Percentiles rank a stretch among this genome's conserved stretches.
phyloP scores from a whole-genome alignment of 2,888 invertebrate genomes.

The Ectemnius cavifrons region DNA sequence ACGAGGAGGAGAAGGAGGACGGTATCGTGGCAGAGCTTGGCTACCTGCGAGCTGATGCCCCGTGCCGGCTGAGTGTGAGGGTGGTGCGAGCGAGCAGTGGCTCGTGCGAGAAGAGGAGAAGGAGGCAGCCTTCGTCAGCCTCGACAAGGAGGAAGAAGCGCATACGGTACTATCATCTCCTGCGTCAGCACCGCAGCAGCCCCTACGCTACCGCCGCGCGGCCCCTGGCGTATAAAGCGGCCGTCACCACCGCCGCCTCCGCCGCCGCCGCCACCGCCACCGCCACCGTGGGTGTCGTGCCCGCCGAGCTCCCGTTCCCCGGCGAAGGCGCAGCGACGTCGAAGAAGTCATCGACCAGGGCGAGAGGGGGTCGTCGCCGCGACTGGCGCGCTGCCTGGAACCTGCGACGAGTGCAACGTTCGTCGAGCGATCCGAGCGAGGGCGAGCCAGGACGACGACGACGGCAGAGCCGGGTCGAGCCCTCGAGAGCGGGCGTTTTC shows the following conservation, averaged over 20 bases:
- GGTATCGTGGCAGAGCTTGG: conserved; percentile 24
- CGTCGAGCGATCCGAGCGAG: conserved; percentile 11
- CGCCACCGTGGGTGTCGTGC: neutral
- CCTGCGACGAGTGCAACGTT: conserved; percentile 28
- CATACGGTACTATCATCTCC: conserved; percentile 21
- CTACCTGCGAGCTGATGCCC: conserved; percentile 34
- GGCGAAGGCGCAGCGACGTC: conserved; percentile 10
- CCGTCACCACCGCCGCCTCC: conserved; percentile 4
- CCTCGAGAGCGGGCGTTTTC: conserved; percentile 18
- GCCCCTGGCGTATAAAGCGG: neutral
- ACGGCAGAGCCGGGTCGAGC: conserved; percentile 13
- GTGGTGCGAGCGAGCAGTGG: conserved; percentile 32
- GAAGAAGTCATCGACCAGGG: conserved; percentile 30
- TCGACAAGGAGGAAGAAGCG: conserved; percentile 25
- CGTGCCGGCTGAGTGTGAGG: conserved; percentile 36
- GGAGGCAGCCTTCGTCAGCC: conserved; percentile 14
- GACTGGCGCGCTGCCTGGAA: conserved; percentile 22
- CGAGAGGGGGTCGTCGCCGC: conserved; percentile 20
- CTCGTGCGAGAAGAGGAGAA: conserved; percentile 12
- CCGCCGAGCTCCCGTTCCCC: conserved; percentile 12
- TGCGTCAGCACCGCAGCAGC: conserved; percentile 13
- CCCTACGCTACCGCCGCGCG: conserved; percentile 1
- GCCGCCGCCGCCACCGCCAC: conserved; percentile 1
- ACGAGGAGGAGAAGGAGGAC: conserved; percentile 49
- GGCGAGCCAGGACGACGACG: neutral